Evolutionary conservation across 1,140 invertebrate species (phyloP), one percentile per base, ranked within the genome.

Genomic region (Hyles euphorbiae): DNA sequence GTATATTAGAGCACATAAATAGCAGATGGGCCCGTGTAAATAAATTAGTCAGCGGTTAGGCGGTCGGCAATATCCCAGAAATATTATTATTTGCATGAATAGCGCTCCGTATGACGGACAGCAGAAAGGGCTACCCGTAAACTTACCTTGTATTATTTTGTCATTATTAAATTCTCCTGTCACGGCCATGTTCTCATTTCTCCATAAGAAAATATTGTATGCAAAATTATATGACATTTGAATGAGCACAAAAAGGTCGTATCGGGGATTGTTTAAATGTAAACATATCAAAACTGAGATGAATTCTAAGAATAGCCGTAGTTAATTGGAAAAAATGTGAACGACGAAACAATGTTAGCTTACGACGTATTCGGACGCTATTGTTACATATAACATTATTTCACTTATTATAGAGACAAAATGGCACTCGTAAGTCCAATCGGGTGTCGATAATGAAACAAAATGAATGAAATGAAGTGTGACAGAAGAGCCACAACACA

Each of bases 161-260:
- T 88, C 85, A 88, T 88, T 88, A 88, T 88, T 88, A 88, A 88
- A 88, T 88, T 88, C 85, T 73, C 63, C 75, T 85, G 85, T 88
- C 85, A 86, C 73, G 36, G 76, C 58, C 70, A 60, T 65, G 76
- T 83, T 87, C 73, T 81, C 81, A 83, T 88, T 88, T 81, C 73
- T 68, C 70, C 69, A 62, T 71, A 74, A 79, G 81, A 79, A 88
- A 88, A 88, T 88, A 85, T 88, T 88, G 83, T 87, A 88, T 88
- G 85, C 83, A 88, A 88, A 87, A 85, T 88, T 80, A 83, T 88
- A 88, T 88, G 85, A 88, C 85, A 87, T 80, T 81, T 87, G 85
- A 88, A 88, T 87, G 79, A 85, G 77, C 74, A 78, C 73, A 81
- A 81, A 59, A 86, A 83, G 69, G 69, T 79, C 71, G 70, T 70